Evolutionary conservation across 2,888 invertebrate genomes (phyloP).

Genomic region (Nemurella pictetii): DNA sequence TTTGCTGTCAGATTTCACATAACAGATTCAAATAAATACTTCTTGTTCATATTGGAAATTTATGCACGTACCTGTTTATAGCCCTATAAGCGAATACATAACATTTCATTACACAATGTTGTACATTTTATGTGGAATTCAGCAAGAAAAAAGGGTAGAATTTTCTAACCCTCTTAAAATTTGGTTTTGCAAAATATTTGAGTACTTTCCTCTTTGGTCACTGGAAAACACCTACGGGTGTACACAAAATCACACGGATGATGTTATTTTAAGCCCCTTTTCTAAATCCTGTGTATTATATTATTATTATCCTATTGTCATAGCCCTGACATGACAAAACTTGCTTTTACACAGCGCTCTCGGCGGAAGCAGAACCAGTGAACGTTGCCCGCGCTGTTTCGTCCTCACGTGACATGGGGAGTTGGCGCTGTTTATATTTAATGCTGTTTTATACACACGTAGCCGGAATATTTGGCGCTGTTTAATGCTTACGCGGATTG

Average conservation of each 20-base stretch:
- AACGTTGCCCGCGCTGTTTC: neutral
- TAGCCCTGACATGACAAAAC: neutral
- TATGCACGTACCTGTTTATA: no score
- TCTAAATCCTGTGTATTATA: conserved; percentile 4
- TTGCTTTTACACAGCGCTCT: neutral
- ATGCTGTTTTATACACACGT: no score
- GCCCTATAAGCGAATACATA: no score
- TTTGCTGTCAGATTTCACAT: no score
- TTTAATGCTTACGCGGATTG: no score
- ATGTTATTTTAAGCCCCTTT: conserved; percentile 6
- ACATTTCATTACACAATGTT: no score
- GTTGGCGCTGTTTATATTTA: no score
- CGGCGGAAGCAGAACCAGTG: neutral
- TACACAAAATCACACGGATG: conserved; percentile 6
- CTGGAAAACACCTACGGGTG: neutral
- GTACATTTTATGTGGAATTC: no score
- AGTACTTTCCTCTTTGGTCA: neutral
- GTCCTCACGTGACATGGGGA: no score
- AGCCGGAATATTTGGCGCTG: no score
- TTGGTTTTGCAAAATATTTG: neutral
- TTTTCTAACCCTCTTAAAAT: neutral
- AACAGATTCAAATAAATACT: neutral
- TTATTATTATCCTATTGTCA: conserved; percentile 3
- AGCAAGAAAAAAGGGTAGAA: neutral
- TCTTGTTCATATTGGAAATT: neutral